Percentiles rank a stretch among this genome's conserved stretches.
Evolutionary conservation across 2,797 vertebrate genomes (phyloP).

Genomic region (Lateolabrax maculatus): DNA sequence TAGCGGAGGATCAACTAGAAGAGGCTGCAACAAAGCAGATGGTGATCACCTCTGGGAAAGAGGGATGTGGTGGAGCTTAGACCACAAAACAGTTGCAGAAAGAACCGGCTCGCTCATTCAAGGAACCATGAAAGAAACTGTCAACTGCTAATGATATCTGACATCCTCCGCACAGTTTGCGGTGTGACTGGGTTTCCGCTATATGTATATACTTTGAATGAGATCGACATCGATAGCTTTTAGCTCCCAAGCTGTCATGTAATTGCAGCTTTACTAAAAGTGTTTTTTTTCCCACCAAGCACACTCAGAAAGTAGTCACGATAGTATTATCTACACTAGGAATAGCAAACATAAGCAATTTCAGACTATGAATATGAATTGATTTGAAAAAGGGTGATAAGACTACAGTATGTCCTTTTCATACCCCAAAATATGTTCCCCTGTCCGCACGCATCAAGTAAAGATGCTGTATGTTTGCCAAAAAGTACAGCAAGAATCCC

Average conservation of each 20-base stretch:
- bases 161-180: constrained; percentile 15
- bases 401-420: background rate
- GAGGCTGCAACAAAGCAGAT: constrained; percentile 72
- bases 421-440: background rate
- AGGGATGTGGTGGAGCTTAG: constrained; percentile 35
- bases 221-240: constrained; percentile 33
- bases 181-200: background rate
- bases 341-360: constrained; percentile 25
- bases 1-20: constrained; percentile 55
- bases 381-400: background rate
- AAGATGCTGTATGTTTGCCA: constrained; percentile 1
- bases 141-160: constrained; percentile 51
- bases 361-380: background rate
- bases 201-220: constrained; percentile 9
- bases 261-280: constrained; percentile 26
- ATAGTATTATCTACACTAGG: background rate
- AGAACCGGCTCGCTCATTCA: constrained; percentile 49
- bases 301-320: constrained; percentile 28
- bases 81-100: constrained; percentile 63
- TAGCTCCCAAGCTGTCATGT: constrained; percentile 35
- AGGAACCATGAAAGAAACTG: constrained; percentile 41
- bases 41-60: constrained; percentile 62
- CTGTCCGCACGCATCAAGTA: background rate
- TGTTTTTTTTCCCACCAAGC: background rate
- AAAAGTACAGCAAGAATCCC: background rate